Evolutionary conservation across 2,888 invertebrate species (phyloP).

Genomic region (Cerastis rubricosa): DNA sequence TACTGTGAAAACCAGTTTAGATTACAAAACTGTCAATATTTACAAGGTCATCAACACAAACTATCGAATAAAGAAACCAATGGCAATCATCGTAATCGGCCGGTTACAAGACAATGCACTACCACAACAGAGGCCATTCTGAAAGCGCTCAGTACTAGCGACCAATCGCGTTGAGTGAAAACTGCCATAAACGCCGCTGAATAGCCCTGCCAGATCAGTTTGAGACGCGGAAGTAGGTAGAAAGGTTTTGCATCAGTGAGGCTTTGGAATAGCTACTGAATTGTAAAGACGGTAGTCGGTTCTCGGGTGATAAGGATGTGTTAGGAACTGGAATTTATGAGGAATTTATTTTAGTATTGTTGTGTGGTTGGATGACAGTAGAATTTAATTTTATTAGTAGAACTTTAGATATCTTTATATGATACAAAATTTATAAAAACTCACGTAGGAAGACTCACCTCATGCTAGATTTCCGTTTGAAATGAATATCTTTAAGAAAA

Average conservation of each 20-base stretch:
- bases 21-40: conserved; percentile 58
- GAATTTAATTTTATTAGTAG: background rate
- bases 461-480: background rate
- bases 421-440: background rate
- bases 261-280: conserved; percentile 59
- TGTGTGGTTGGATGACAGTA: background rate
- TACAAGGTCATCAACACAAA: conserved; percentile 66
- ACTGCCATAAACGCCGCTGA: conserved; percentile 86
- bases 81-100: conserved; percentile 68
- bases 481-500: background rate
- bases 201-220: conserved; percentile 72
- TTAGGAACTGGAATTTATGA: background rate
- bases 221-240: conserved; percentile 69
- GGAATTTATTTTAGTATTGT: conserved; percentile 2
- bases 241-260: conserved; percentile 70
- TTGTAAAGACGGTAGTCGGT: conserved; percentile 41
- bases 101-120: conserved; percentile 84
- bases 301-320: conserved; percentile 20
- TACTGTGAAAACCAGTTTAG: conserved; percentile 38
- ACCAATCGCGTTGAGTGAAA: conserved; percentile 90
- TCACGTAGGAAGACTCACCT: background rate
- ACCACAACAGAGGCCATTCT: conserved; percentile 78
- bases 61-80: conserved; percentile 69
- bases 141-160: conserved; percentile 74
- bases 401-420: background rate